Evolutionary conservation across 2,113 vertebrate species (phyloP).

Genomic region (Nannobrachium achirus): DNA sequence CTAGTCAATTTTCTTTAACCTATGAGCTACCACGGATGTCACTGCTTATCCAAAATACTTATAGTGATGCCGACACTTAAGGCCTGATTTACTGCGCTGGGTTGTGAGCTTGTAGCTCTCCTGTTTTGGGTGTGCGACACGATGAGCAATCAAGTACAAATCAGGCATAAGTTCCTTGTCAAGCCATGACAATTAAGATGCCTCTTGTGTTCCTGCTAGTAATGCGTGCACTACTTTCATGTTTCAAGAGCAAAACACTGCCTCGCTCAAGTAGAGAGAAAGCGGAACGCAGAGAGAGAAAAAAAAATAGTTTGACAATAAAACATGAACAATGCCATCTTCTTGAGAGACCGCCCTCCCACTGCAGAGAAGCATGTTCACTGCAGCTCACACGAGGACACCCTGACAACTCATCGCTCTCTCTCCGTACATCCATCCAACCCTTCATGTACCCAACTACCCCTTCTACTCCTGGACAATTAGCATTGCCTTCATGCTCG

Average conservation of each 20-base stretch:
- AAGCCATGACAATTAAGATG: slow-evolving; percentile 47
- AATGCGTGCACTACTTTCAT: slow-evolving; percentile 25
- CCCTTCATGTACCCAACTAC: slow-evolving; percentile 28
- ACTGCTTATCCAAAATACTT: too few relatives aligned
- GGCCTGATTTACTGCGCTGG: too few relatives aligned
- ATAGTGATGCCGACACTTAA: too few relatives aligned
- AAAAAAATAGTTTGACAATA: slow-evolving; percentile 48
- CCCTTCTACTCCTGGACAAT: slow-evolving; percentile 66
- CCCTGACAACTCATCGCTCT: background rate
- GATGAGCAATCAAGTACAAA: background rate
- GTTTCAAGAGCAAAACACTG: slow-evolving; percentile 55
- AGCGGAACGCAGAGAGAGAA: background rate
- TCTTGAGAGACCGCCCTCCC: slow-evolving; percentile 44
- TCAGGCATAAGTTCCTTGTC: slow-evolving; percentile 25
- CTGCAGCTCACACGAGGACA: slow-evolving; percentile 42
- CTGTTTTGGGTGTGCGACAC: too few relatives aligned
- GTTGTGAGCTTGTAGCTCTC: too few relatives aligned
- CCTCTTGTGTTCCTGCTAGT: slow-evolving; percentile 56
- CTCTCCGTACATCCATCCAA: too few relatives aligned
- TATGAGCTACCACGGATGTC: too few relatives aligned
- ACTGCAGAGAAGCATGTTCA: slow-evolving; percentile 54
- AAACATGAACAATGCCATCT: slow-evolving; percentile 72
- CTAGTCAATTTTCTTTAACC: too few relatives aligned
- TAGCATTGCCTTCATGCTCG: slow-evolving; percentile 69
- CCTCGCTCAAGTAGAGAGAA: background rate